These are phyloP conservation scores for Sander lucioperca DNA, from an alignment of 2,113 vertebrate genomes.

Conservation along the genomic window DNA sequence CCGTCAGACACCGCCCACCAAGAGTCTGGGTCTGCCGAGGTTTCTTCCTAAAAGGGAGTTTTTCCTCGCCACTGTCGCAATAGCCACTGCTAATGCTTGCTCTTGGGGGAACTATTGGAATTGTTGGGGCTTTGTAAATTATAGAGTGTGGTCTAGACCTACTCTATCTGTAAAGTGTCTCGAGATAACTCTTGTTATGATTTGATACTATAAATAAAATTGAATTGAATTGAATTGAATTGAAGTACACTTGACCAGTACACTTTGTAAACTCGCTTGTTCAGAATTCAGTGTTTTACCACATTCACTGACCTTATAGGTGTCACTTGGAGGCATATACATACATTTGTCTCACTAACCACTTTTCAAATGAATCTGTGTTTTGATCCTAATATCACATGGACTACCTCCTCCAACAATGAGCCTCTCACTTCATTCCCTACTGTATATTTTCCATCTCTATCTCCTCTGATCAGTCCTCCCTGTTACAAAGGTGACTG, in stretches of 20 bases:
- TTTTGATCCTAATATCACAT: neutral
- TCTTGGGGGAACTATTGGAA: too few relatives aligned
- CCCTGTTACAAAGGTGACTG: neutral
- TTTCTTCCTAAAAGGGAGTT: too few relatives aligned
- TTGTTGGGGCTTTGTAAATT: too few relatives aligned
- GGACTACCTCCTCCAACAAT: neutral
- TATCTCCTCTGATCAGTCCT: constrained; percentile 8
- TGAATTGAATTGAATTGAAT: too few relatives aligned
- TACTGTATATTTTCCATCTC: constrained; percentile 10
- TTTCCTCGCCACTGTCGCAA: too few relatives aligned
- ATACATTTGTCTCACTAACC: neutral
- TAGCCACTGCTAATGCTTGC: too few relatives aligned
- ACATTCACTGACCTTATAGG: neutral
- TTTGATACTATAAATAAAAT: too few relatives aligned
- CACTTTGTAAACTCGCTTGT: neutral
- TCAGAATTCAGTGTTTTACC: neutral
- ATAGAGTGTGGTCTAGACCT: too few relatives aligned
- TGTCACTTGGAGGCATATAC: neutral
- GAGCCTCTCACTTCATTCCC: neutral
- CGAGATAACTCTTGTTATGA: too few relatives aligned
- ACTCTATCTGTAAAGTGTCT: too few relatives aligned
- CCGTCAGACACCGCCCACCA: too few relatives aligned
- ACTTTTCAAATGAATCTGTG: neutral
- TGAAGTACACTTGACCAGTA: neutral
- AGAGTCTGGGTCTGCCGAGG: too few relatives aligned